A percentile compares a stretch with the other conserved stretches of the same genome.
phyloP scores from a whole-genome alignment of 2,888 invertebrate genomes.

The Chrysotoxum bicinctum region DNA sequence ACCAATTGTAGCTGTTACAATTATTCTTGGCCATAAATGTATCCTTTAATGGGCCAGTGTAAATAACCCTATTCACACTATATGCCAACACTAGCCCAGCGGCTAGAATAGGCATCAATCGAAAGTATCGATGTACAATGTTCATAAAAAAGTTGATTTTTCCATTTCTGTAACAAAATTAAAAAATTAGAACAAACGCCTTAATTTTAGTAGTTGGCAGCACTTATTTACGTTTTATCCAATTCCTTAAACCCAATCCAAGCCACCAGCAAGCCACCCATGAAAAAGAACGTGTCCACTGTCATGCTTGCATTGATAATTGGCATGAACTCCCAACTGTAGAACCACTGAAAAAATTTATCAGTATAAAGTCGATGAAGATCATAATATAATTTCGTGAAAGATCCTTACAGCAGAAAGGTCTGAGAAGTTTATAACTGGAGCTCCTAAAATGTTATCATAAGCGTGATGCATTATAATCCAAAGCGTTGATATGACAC shows the following conservation, averaged over 20 bases:
- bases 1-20: conserved; percentile 80
- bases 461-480: conserved; percentile 8
- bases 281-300: conserved; percentile 84
- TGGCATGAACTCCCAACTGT: conserved; percentile 56
- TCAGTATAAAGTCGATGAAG: neutral
- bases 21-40: neutral
- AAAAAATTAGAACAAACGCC: neutral
- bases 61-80: conserved; percentile 80
- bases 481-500: conserved; percentile 43
- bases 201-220: neutral
- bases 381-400: neutral
- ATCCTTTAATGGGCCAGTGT: conserved; percentile 80
- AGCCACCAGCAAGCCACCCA: conserved; percentile 83
- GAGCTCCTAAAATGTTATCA: neutral
- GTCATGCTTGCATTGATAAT: conserved; percentile 80
- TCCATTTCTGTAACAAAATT: conserved; percentile 66
- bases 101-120: conserved; percentile 82
- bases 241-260: conserved; percentile 67
- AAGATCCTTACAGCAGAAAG: neutral
- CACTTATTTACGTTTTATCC: conserved; percentile 44
- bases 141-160: conserved; percentile 74
- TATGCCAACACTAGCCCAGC: conserved; percentile 81
- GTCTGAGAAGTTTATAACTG: conserved; percentile 2
- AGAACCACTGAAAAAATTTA: conserved; percentile 48
- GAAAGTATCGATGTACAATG: conserved; percentile 76